Evolutionary conservation across 1,140 invertebrate species (phyloP), one percentile per base, ranked within the genome.

Genomic region (Scaptomyza montana): DNA sequence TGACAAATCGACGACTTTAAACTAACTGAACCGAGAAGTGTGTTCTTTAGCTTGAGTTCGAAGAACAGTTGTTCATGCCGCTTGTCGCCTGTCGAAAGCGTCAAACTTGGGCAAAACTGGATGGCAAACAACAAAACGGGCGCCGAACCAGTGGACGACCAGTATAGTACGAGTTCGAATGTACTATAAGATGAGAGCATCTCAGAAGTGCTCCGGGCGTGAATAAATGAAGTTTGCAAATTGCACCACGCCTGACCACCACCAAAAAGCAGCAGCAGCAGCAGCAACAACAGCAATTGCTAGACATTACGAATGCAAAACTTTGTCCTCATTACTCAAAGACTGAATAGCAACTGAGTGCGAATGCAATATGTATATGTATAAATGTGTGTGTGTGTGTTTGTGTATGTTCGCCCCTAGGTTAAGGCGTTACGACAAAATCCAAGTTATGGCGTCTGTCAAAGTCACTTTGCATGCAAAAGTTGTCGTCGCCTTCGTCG

Each of bases 161-260:
- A 70, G 70, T 16, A 1, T 16, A 16, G 16, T 69, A 2, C 2
- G 30, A 7, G 30, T 7, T 6, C 30, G 30, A 33, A 25, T 25
- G 30, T 33, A 33, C 30, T 1, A 1, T 62, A 13, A 61, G 39
- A 68, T 46, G 33, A 39, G 70, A 39, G 70, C 47, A 62, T 73
- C 72, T 61, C 47, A 55, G 56, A 63, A 73, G 74, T 65, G 79
- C 85, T 84, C 50, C 73, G 80, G 84, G 84, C 84, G 84, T 89
- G 85, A 89, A 89, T 89, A 89, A 89, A 89, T 89, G 84, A 89
- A 89, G 84, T 89, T 89, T 89, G 84, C 84, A 87, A 89, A 87
- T 87, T 87, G 84, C 84, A 89, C 79, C 84, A 89, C 77, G 84
- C 84, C 84, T 87, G 84, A 89, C 84, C 84, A 89, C 84, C 84